A percentile compares a stretch with the other conserved stretches of the same genome.
phyloP scores from a whole-genome alignment of 2,888 invertebrate species.

The Trachelus iudaicus region DNA sequence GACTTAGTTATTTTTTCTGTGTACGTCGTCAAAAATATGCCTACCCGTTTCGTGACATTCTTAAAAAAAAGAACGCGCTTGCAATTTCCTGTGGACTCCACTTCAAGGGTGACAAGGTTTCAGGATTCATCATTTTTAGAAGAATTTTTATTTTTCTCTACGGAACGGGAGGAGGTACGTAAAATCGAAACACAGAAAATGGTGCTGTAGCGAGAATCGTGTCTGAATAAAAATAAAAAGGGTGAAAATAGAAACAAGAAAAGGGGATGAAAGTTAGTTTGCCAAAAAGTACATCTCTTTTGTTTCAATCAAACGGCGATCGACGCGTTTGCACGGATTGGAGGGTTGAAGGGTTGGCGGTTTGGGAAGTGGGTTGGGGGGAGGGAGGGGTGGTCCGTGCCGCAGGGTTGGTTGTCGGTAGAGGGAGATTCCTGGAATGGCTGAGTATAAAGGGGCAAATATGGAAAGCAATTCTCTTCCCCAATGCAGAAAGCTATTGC shows the following conservation, averaged over 20 bases:
- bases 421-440: not conserved
- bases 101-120: not conserved
- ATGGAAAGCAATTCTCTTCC: conserved; percentile 30
- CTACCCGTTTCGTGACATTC: not conserved
- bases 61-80: not conserved
- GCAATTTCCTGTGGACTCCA: not conserved
- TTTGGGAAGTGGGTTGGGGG: not conserved
- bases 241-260: not conserved
- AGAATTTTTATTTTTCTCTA: not conserved
- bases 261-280: not conserved
- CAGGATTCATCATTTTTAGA: not conserved
- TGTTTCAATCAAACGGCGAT: not conserved
- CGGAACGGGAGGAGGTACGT: not conserved
- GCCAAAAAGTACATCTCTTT: not conserved
- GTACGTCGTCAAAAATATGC: not conserved
- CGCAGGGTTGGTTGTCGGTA: not conserved
- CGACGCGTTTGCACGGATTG: not conserved
- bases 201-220: not conserved
- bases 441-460: conserved; percentile 20
- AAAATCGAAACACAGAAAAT: not conserved
- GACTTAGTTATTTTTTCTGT: not conserved
- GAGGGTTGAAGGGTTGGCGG: not conserved
- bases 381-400: not conserved
- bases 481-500: conserved; percentile 31
- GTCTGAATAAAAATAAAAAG: not conserved